Evolutionary conservation across 1,140 invertebrate genomes (phyloP), one percentile per base, ranked within the genome.

Genomic region (Bombus turneri): DNA sequence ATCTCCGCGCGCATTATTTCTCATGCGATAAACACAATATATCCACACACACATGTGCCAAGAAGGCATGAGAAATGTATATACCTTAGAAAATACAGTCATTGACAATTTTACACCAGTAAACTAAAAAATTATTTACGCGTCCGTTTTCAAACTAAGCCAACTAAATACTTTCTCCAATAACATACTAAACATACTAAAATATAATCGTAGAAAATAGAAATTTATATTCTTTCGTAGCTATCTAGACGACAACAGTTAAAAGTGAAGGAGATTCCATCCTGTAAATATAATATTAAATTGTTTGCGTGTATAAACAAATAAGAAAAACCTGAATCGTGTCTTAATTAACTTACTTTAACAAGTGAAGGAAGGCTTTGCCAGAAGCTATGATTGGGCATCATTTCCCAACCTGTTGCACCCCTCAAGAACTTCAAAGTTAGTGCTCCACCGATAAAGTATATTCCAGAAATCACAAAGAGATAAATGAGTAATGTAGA

Each of bases 321-420:
- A 53, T 53, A 22, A 15, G 4, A 13, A 15, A 47, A 68, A 12
- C 15, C 4, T 31, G 2, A 68, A 34, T n/a, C 13, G 43, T n/a
- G 28, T 53, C 47, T 53, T 53, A 53, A 53, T 6, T 53, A 22
- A 53, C 89, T 92, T 91, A 95, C 95, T 82, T 88, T 91, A 64
- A 95, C 91, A 18, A 95, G 86, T 53, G 81, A 86, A 12, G 94
- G 94, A 76, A 95, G 88, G 34, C 94, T 92, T 18, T 71, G 76
- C 95, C 95, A 95, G 78, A 95, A 95, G 9, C 91, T 91, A 62
- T 94, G 93, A 91, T 95, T 95, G 0, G 95, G 95, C 73, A 95
- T 88, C 91, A 95, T 93, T 88, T 95, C 95, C 87, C 85, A 87
- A 25, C 95, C 95, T 74, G 93, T 92, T n/a, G 95, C 95, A 37